Base-by-base conservation (phyloP, 2,888 invertebrate species). In the Phalera bucephala region DNA sequence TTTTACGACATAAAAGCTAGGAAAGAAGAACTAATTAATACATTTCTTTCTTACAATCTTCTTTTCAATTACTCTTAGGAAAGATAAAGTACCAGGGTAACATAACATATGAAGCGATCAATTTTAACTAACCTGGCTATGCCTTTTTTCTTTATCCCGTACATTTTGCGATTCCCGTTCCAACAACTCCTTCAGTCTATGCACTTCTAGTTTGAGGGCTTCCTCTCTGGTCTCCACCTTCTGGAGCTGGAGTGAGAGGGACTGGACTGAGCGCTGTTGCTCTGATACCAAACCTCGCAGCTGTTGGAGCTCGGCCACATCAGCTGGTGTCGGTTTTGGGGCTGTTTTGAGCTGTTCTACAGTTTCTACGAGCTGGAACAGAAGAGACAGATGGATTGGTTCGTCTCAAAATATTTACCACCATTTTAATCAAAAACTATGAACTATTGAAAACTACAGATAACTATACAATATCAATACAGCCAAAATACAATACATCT, bases 181-280 rank as follows among this genome's bases (percentile, higher is more conserved):
- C 42, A 92, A 53, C 21, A 91, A 62, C 4, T 87, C 84, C 48
- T 86, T 85, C 33, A 91, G 67, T 9, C 88, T 63, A 25, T 88
- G 80, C 0, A 78, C 71, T 26, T 89, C 88, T 0, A 86, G 53
- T 36, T 87, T 83, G 22, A 90, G 47, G 0, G 88, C 87, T 27
- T 91, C 90, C 45, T 93, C 93, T 5, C 87, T 75, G 0, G 87
- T 84, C 58, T 89, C 86, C 26, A 80, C 76, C 6, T 63, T 54
- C 44, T 88, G 92, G 31, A 93, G 84, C 57, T 93, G 92, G 1
- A 83, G 53, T 0, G 80, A 82, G 23, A 93, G 81, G 0, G 89
- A 77, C 47, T 92, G 86, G 2, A 93, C 80, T 0, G 91, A 82
- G 1, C 87, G 82, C 60, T 93, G 92, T 52, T 93, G 92, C 40